These are phyloP conservation scores for Colossoma macropomum DNA, from an alignment of 2,113 vertebrate species.

Conservation along the genomic window DNA sequence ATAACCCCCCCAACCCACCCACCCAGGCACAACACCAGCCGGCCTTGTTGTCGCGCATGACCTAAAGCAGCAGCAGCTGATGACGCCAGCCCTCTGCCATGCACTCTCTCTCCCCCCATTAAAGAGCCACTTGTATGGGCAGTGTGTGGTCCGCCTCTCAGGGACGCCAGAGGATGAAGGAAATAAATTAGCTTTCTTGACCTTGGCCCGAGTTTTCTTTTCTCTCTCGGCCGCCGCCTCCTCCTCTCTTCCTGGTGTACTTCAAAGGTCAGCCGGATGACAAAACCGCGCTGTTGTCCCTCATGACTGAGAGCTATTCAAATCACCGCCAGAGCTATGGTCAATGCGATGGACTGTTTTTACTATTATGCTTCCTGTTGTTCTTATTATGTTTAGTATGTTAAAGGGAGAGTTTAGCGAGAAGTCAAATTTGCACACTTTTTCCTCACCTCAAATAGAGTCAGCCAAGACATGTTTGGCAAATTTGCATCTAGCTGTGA, in stretches of 20 bases:
- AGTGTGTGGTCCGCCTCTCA: slow-evolving; percentile 78
- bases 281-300: slow-evolving; percentile 67
- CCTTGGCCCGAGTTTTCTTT: slow-evolving; percentile 79
- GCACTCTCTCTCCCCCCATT: slow-evolving; percentile 65
- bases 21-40: slow-evolving; percentile 25
- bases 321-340: slow-evolving; percentile 43
- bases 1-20: background rate
- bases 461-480: background rate
- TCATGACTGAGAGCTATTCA: slow-evolving; percentile 61
- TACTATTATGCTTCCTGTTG: background rate
- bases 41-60: slow-evolving; percentile 47
- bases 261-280: slow-evolving; percentile 76
- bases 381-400: background rate
- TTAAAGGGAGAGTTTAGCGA: background rate
- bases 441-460: background rate
- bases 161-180: slow-evolving; percentile 72
- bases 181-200: slow-evolving; percentile 84
- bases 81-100: slow-evolving; percentile 68
- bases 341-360: background rate
- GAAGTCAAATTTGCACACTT: background rate
- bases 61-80: slow-evolving; percentile 55
- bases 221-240: slow-evolving; percentile 58
- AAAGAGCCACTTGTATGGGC: slow-evolving; percentile 70
- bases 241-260: slow-evolving; percentile 66
- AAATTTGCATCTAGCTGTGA: background rate